phyloP scores from a whole-genome alignment of 2,113 vertebrate species.

The Acinonyx jubatus region DNA sequence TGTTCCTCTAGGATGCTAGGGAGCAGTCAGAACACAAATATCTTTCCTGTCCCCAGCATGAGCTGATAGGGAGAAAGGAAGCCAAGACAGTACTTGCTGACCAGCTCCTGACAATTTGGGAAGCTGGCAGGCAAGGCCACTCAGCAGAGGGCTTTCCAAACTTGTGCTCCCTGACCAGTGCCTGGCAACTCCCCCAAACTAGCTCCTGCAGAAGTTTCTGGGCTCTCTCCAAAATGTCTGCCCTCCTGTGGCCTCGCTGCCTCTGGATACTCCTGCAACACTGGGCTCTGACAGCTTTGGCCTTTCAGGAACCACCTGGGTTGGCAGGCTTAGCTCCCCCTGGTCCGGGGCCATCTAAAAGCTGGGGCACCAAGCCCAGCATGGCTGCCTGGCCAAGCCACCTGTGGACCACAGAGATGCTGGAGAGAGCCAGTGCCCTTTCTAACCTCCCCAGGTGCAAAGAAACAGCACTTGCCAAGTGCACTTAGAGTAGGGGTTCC shows the following conservation, averaged over 20 bases:
- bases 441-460: not conserved
- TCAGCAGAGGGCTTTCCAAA: not conserved
- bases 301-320: not conserved
- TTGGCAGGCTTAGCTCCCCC: not conserved
- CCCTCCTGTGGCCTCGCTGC: not conserved
- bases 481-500: not conserved
- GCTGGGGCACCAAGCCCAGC: slow-evolving; percentile 3
- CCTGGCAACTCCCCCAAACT: not conserved
- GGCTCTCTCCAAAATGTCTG: slow-evolving; percentile 12
- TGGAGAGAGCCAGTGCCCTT: not conserved
- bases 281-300: not conserved
- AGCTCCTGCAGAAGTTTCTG: slow-evolving; percentile 24
- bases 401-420: not conserved
- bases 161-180: not conserved
- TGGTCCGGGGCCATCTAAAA: not conserved
- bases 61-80: not conserved
- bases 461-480: not conserved
- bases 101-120: not conserved
- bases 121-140: not conserved
- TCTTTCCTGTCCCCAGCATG: not conserved
- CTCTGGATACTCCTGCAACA: not conserved
- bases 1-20: not conserved
- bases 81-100: not conserved
- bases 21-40: not conserved
- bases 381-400: not conserved